These are phyloP conservation scores for Calliphora vicina DNA, from an alignment of 1,140 invertebrate species.

Conservation along the genomic window DNA sequence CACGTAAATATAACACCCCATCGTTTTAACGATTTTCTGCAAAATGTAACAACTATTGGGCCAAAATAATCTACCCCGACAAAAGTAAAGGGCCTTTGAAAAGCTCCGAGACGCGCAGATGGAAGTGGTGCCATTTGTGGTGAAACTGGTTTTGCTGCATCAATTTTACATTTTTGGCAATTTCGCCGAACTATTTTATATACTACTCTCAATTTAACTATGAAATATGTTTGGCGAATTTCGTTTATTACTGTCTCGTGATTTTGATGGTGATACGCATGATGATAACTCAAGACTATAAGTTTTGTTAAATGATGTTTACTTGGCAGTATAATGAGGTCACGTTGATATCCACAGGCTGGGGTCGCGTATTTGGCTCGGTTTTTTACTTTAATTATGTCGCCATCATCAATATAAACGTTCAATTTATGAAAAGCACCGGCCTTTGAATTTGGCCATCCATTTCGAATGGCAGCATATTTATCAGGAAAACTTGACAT, in stretches of 20 bases:
- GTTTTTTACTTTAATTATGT: neutral
- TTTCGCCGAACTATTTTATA: constrained; percentile 4
- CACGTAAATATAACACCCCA: constrained; percentile 62
- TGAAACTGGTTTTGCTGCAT: constrained; percentile 9
- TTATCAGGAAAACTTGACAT: neutral
- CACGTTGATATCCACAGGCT: neutral
- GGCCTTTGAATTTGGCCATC: neutral
- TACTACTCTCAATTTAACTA: constrained; percentile 16
- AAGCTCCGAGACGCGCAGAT: constrained; percentile 4
- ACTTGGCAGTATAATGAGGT: neutral
- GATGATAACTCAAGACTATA: constrained; percentile 14
- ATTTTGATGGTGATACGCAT: constrained; percentile 13
- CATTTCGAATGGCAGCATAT: neutral
- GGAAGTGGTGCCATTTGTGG: constrained; percentile 36
- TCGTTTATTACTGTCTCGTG: constrained; percentile 35
- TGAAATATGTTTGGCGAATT: constrained; percentile 22
- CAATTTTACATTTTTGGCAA: constrained; percentile 35
- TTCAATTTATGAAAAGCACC: neutral
- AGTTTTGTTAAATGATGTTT: constrained; percentile 24
- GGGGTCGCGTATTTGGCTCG: neutral
- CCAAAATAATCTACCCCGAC: constrained; percentile 37
- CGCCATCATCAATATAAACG: constrained; percentile 8
- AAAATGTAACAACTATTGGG: neutral
- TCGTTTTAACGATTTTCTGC: constrained; percentile 44
- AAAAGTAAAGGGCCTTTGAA: constrained; percentile 31